These are phyloP conservation scores for Caenorhabditis remanei DNA, from an alignment of 1,140 invertebrate genomes.

Conservation along the genomic window DNA sequence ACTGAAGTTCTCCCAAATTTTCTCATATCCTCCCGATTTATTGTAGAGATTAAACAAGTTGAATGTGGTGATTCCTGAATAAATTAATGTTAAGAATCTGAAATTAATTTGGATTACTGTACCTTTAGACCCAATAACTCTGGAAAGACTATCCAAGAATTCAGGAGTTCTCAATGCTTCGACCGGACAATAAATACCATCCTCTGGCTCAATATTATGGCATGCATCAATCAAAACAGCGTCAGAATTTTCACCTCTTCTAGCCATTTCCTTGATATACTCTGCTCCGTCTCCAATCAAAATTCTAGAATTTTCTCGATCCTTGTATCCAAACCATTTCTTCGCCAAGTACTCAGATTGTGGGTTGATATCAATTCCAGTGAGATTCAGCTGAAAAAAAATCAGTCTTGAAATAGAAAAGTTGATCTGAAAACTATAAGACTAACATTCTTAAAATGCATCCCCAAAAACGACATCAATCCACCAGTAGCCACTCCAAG, in stretches of 20 bases:
- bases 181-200: conserved; percentile 10
- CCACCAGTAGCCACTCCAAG: conserved; percentile 15
- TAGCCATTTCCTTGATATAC: neutral
- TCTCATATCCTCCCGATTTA: neutral
- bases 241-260: conserved; percentile 2
- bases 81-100: neutral
- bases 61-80: conserved; percentile 5
- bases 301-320: neutral
- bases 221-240: conserved; percentile 26
- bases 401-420: neutral
- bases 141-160: conserved; percentile 6
- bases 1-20: neutral
- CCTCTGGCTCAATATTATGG: neutral
- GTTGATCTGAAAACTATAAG: neutral
- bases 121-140: conserved; percentile 13
- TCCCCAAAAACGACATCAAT: neutral
- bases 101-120: neutral
- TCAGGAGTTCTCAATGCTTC: neutral
- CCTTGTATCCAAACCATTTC: conserved; percentile 3
- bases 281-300: conserved; percentile 9
- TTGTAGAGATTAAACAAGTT: neutral
- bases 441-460: conserved; percentile 33
- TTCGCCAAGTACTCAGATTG: conserved; percentile 12
- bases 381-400: neutral
- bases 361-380: conserved; percentile 22